Base-by-base conservation (phyloP, 2,888 invertebrate species). In the Plebejus melissa region DNA sequence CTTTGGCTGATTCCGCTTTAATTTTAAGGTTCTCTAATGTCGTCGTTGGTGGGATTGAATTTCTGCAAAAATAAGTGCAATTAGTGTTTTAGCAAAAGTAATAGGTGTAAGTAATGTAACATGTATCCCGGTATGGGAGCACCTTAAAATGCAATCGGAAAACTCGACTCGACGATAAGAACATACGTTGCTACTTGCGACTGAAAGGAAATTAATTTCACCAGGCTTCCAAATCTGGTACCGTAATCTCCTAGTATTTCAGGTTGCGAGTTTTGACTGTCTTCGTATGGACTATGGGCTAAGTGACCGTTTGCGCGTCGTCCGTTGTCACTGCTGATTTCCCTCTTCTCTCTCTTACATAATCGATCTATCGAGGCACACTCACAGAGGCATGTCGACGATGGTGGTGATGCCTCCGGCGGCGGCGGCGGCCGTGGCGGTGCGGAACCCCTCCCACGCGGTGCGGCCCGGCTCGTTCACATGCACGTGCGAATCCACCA, bases 381-480 rank as follows among this genome's bases (percentile, higher is more conserved):
- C 28, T 79, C 77, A 96, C 96, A 96, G 86, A 22, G 96, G 96
- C 94, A 96, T 96, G 83, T 96, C 96, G 46, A 95, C 94, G 70
- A 96, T 95, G 74, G 96, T 96, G 4, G 96, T 96, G 76, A 96
- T 94, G 54, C 96, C 96, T 4, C 96, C 96, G 2, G 95, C 95
- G 0, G 96, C 96, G 0, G 96, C 96, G 4, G 96, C 96, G 82
- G 91, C 94, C 1, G 96, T 96, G n/a, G 96, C 96, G 1, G 95
- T 94, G 65, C 90, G 90, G 86, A 95, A 96, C 28, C 96, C 96
- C 87, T 96, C 96, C 96, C 96, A 96, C 36, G 96, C 94, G 0
- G 95, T 95, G 60, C 96, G 91, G 0, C 96, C 96, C 0, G 96
- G 96, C 83, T 96, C 96, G 82, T 96, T 96, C 1, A 96, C 94